phyloP scores from a whole-genome alignment of 2,797 vertebrate species.

The Falco berigora region DNA sequence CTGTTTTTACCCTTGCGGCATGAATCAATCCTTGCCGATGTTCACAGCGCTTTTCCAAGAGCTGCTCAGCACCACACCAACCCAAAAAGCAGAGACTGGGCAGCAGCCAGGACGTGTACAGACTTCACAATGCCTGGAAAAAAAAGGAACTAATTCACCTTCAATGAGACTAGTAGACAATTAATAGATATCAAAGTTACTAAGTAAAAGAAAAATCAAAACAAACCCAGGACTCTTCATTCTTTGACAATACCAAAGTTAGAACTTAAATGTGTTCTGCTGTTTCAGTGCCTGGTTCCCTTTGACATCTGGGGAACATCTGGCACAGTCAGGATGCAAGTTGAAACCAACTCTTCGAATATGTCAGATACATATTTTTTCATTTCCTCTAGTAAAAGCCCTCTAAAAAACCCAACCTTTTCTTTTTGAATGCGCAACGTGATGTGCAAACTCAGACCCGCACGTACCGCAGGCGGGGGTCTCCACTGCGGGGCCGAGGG shows the following conservation, averaged over 20 bases:
- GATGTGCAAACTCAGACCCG: not conserved
- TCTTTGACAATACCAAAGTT: not conserved
- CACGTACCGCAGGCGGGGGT: not conserved
- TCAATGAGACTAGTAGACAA: not conserved
- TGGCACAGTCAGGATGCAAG: slow-evolving; percentile 33
- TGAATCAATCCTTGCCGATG: not conserved
- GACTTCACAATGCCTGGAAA: not conserved
- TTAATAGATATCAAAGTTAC: not conserved
- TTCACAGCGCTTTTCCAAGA: not conserved
- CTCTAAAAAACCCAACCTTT: not conserved
- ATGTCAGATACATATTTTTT: slow-evolving; percentile 50
- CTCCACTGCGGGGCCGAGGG: accelerated
- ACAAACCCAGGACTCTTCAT: not conserved
- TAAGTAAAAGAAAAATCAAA: not conserved
- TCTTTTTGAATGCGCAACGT: not conserved
- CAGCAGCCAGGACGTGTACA: not conserved
- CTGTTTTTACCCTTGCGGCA: not conserved
- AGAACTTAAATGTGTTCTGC: not conserved
- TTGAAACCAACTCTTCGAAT: slow-evolving; percentile 26
- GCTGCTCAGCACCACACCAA: not conserved
- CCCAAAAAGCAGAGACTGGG: not conserved
- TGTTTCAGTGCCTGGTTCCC: not conserved
- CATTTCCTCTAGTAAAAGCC: slow-evolving; percentile 38
- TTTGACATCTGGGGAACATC: slow-evolving; percentile 58
- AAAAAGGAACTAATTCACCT: not conserved